phyloP scores from a whole-genome alignment of 2,113 vertebrate genomes.

The Panthera leo region DNA sequence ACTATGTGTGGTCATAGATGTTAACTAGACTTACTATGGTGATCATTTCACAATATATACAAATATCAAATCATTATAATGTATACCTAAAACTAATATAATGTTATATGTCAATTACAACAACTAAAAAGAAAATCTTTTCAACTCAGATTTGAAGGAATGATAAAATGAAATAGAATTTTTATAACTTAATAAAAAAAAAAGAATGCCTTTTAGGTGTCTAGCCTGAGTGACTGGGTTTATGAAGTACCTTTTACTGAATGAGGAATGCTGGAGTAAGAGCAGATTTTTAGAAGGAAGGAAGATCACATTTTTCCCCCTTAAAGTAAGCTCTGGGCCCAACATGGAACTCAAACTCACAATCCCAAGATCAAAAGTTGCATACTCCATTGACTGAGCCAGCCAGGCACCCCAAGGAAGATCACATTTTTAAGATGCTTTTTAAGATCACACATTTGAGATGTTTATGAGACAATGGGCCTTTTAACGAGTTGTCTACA shows the following conservation, averaged over 20 bases:
- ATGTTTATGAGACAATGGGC: not conserved
- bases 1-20: not conserved
- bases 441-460: not conserved
- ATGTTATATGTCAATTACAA: not conserved
- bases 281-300: not conserved
- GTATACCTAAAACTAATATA: not conserved
- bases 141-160: constrained; percentile 16
- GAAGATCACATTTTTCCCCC: not conserved
- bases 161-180: constrained; percentile 49
- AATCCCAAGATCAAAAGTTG: not conserved
- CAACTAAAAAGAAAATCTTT: not conserved
- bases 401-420: not conserved
- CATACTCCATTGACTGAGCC: not conserved
- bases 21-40: not conserved
- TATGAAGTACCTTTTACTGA: not conserved
- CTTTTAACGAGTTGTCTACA: not conserved
- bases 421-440: not conserved
- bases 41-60: not conserved
- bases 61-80: not conserved
- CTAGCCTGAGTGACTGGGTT: not conserved
- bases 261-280: not conserved
- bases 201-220: not conserved
- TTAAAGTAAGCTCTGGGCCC: not conserved
- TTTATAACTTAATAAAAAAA: not conserved
- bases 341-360: not conserved